A percentile compares a stretch with the other conserved stretches of the same genome.
These are phyloP conservation scores for Sarcophaga rosellei DNA, from an alignment of 2,888 invertebrate genomes.

Conservation along the genomic window DNA sequence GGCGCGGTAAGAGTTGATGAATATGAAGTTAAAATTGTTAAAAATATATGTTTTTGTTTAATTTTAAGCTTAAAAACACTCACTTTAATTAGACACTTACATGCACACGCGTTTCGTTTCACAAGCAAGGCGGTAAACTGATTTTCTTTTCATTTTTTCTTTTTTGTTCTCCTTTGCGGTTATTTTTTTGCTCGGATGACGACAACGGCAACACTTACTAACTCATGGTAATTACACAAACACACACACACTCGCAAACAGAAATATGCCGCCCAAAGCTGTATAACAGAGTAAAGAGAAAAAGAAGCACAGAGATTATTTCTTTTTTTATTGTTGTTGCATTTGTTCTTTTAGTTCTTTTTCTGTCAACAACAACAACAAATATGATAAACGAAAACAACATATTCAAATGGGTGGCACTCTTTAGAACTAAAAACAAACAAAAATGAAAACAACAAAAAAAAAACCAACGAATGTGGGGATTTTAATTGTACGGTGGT, in stretches of 20 bases:
- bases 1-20: conserved; percentile 54
- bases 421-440: conserved; percentile 20
- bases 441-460: background rate
- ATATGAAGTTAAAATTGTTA: too few relatives aligned
- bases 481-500: background rate
- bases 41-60: too few relatives aligned
- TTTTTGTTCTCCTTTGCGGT: background rate
- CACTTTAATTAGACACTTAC: background rate
- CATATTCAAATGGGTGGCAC: conserved; percentile 52
- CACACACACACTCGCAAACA: background rate
- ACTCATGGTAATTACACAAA: too few relatives aligned
- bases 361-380: conserved; percentile 18
- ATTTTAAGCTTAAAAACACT: background rate
- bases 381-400: background rate
- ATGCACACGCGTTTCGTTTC: background rate
- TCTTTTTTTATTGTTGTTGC: conserved; percentile 3
- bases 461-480: conserved; percentile 1
- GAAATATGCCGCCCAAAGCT: conserved; percentile 29
- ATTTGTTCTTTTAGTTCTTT: conserved; percentile 5
- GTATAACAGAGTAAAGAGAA: background rate
- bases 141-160: background rate
- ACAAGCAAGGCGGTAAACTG: background rate
- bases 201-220: background rate
- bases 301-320: conserved; percentile 8
- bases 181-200: background rate